Base-by-base conservation (phyloP, 2,113 vertebrate genomes). In the Aramus guarauna region DNA sequence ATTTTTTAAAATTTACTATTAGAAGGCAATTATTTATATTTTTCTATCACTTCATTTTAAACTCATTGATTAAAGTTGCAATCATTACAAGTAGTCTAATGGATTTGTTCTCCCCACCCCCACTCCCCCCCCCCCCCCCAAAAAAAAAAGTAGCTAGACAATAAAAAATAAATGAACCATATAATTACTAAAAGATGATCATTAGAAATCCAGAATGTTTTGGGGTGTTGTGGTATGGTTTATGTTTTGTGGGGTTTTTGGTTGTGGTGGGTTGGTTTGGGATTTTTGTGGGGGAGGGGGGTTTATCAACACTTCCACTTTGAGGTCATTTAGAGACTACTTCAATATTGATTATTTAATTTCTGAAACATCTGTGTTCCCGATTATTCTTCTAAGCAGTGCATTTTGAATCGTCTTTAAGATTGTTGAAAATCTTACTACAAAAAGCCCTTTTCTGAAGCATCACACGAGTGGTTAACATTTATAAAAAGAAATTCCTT, bases 41-140 rank as follows among this genome's bases (percentile, higher is more conserved):
- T 83, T 63, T 19, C 18, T 36, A 47, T 37, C 20, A 5, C 4
- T 53, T 94, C 15, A 15, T 4, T 71, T 77, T 48, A 39, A 93
- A 67, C 3, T 62, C 0, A 1, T 16, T 60, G 34, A 37, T 19
- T n/a, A n/a, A n/a, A n/a, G n/a, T 59, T 67, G 8, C 6, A 55
- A 52, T 34, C 5, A 36, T 48, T 82, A 6, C 47, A 85, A 20
- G 13, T 85, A 75, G 7, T 10, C 27, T 73, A 79, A 60, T 34
- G 20, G 3, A 0, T 62, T 90, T 73, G 9, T 60, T 21, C 8
- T 5, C 7, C 2, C 3, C 12, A 36, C 17, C 5, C 17, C 13
- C 23, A n/a, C n/a, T 41, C 53, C 15, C 29, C 18, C 11, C 36
- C 6, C 5, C 5, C 17, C 1, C 0, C 43, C 13, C 6, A 43